Evolutionary conservation across 1,140 invertebrate species (phyloP).

Genomic region (Drosophila parvula): DNA sequence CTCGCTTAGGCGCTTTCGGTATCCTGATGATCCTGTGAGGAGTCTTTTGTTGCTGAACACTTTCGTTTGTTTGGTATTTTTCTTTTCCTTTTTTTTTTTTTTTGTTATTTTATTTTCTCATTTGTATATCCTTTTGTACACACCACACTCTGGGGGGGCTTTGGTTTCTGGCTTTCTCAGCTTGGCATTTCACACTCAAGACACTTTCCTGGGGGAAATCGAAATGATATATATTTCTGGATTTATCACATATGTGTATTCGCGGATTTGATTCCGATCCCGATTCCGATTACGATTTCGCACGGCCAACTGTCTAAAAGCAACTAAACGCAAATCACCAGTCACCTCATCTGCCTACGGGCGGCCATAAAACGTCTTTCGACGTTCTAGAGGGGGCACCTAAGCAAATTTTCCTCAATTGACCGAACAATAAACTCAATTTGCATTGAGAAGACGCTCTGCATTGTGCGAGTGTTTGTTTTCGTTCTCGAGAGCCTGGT

Average conservation of each 20-base stretch:
- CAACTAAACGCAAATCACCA: slow-evolving; percentile 53
- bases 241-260: neutral
- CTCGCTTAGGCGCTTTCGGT: slow-evolving; percentile 29
- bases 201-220: slow-evolving; percentile 38
- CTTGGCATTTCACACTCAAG: slow-evolving; percentile 37
- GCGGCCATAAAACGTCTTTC: slow-evolving; percentile 46
- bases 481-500: slow-evolving; percentile 13
- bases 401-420: slow-evolving; percentile 61
- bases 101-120: slow-evolving; percentile 6
- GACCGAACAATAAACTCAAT: slow-evolving; percentile 70
- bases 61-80: slow-evolving; percentile 48
- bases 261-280: neutral
- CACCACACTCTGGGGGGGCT: slow-evolving; percentile 18
- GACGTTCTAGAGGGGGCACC: slow-evolving; percentile 29
- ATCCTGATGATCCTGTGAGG: slow-evolving; percentile 32
- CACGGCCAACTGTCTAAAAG: slow-evolving; percentile 26
- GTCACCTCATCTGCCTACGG: slow-evolving; percentile 44
- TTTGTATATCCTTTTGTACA: slow-evolving; percentile 23
- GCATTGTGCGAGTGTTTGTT: slow-evolving; percentile 21
- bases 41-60: slow-evolving; percentile 64
- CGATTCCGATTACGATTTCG: slow-evolving; percentile 14
- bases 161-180: slow-evolving; percentile 30
- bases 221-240: slow-evolving; percentile 9
- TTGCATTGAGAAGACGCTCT: slow-evolving; percentile 53
- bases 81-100: slow-evolving; percentile 1